These are phyloP conservation scores for Ganaspis brasiliensis DNA, from an alignment of 2,888 invertebrate species.

Conservation along the genomic window DNA sequence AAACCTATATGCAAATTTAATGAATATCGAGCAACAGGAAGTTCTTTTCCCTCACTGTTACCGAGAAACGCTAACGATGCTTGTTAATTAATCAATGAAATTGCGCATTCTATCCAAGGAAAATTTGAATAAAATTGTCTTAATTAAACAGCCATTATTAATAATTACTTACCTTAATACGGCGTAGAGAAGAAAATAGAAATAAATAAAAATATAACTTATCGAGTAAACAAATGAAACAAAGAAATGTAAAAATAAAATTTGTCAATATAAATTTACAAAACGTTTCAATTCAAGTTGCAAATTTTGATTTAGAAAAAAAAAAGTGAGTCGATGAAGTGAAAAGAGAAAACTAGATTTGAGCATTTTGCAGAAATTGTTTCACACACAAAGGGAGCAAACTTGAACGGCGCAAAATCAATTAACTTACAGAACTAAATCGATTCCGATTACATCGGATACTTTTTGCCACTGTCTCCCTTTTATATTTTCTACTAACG, in stretches of 20 bases:
- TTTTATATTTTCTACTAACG: not conserved
- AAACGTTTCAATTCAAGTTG: no score
- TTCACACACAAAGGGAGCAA: conserved; percentile 43
- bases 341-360: conserved; percentile 1
- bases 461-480: not conserved
- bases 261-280: no score
- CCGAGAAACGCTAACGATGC: not conserved
- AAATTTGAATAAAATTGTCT: no score
- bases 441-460: conserved; percentile 42
- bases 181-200: no score
- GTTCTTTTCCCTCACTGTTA: not conserved
- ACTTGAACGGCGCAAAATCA: conserved; percentile 26
- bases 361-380: not conserved
- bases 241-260: no score
- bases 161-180: no score
- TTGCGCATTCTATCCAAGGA: no score
- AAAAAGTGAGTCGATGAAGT: not conserved
- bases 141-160: no score
- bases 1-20: not conserved
- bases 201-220: no score
- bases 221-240: no score
- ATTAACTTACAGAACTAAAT: conserved; percentile 47
- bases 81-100: conserved; percentile 6
- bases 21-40: not conserved
- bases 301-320: not conserved